Conservation (phyloP, 2,113 vertebrate genomes). For the Coregonus clupeaformis region DNA sequence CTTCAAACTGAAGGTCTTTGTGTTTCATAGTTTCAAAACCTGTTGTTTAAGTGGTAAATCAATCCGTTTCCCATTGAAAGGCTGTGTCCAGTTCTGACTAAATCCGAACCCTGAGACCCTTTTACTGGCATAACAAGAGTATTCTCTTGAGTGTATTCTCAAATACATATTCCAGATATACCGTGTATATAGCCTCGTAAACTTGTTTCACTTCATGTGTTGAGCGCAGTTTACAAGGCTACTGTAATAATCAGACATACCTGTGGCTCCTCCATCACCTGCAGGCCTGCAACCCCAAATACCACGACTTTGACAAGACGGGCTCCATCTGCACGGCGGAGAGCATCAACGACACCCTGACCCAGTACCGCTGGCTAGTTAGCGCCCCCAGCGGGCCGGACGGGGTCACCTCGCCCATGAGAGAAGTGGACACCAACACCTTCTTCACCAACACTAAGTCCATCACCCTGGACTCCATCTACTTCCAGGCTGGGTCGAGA, state of each 20-base stretch:
- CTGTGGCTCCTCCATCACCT: not conserved
- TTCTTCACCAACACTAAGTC: constrained; percentile 85
- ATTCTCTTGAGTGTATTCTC: too few relatives aligned
- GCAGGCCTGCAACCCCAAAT: constrained; percentile 83
- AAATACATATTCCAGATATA: too few relatives aligned
- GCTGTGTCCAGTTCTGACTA: not conserved
- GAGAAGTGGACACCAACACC: constrained; percentile 80
- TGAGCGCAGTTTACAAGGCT: too few relatives aligned
- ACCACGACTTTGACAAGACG: constrained; percentile 82
- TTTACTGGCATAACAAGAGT: too few relatives aligned
- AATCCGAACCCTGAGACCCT: too few relatives aligned
- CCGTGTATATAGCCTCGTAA: too few relatives aligned
- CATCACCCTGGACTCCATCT: constrained; percentile 81
- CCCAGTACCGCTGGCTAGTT: constrained; percentile 80
- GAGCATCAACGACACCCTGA: constrained; percentile 81
- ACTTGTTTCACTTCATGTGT: too few relatives aligned
- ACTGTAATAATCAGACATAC: too few relatives aligned
- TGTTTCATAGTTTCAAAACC: not conserved
- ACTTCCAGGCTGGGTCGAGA: constrained; percentile 82
- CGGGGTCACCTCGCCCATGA: constrained; percentile 82
- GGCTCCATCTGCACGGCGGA: constrained; percentile 80
- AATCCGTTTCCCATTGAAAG: not conserved
- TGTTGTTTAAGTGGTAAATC: not conserved
- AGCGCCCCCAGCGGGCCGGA: constrained; percentile 77
- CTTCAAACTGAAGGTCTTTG: not conserved